Base-by-base conservation (phyloP, 2,113 vertebrate genomes). In the Holacanthus passer region DNA sequence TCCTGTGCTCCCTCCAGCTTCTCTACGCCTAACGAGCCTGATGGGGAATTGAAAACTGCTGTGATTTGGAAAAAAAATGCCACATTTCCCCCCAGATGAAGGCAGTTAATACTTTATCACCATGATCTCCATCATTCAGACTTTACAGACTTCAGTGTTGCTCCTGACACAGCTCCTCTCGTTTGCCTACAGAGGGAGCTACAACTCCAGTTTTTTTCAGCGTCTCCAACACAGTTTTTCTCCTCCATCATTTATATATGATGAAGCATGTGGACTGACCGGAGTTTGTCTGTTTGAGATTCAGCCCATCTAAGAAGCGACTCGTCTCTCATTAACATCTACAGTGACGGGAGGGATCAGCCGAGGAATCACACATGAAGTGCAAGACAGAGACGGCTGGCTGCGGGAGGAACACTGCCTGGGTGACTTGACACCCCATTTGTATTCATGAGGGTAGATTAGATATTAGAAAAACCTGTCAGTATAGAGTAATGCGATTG, bases 151-250 rank as follows among this genome's bases (percentile, higher is more conserved):
- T 45, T 62, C 24, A 29, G 2, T 55, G 39, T 19, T 48, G 22
- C 48, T 43, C n/a, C 20, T 31, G 53, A 31, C 29, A 53, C 35
- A 14, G 7, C 22, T 69, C 17, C 19, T 7, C 11, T 43, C 17
- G 5, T 17, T 35, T n/a, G 14, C 81, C 92, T 43, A 63, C 71
- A 90, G 88, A 82, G 85, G 85, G 83, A 39, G 90, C 81, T 82
- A 14, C 20, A 63, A 41, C 50, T 70, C 74, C 73, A 81, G 35
- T 16, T 56, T 52, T 17, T 65, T 35, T 39, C 1, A 11, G 20
- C 62, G 5, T 45, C 41, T 53, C 32, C 22, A 11, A 55, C 11
- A 59, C 32, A 78, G 47, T 65, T 20, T 13, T 29, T 45, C 4
- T 52, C 62, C n/a, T 27, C 32, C 31, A 48, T 84, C 66, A 82